A percentile compares a stretch with the other conserved stretches of the same genome.
Evolutionary conservation across 1,140 invertebrate genomes (phyloP).

Genomic region (Oedothorax gibbosus): DNA sequence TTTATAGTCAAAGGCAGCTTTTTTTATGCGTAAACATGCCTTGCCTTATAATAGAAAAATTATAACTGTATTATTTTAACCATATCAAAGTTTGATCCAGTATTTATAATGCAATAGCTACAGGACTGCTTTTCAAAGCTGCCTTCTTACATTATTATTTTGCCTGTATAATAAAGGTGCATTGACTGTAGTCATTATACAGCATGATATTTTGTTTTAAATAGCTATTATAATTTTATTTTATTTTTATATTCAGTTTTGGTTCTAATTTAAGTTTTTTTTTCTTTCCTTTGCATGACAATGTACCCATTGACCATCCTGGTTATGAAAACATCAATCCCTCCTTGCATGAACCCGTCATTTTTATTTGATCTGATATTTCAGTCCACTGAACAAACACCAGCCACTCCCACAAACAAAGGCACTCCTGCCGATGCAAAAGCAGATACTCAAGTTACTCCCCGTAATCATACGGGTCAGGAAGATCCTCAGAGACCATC

Average conservation of each 20-base stretch:
- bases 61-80: too few relatives aligned
- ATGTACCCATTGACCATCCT: conserved; percentile 27
- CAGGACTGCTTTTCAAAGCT: too few relatives aligned
- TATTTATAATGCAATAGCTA: too few relatives aligned
- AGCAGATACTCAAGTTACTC: not conserved
- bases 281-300: conserved; percentile 55
- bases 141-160: too few relatives aligned
- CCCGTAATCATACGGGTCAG: not conserved
- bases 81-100: too few relatives aligned
- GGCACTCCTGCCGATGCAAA: not conserved
- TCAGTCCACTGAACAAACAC: conserved; percentile 36
- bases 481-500: conserved; percentile 50
- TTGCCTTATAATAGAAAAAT: too few relatives aligned
- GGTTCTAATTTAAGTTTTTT: conserved; percentile 46
- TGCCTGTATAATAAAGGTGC: not conserved
- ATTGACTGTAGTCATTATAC: not conserved
- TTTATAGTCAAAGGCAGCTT: too few relatives aligned
- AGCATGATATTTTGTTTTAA: conserved; percentile 2
- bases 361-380: conserved; percentile 54
- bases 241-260: conserved; percentile 29
- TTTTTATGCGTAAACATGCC: too few relatives aligned
- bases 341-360: conserved; percentile 40
- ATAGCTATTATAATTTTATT: not conserved
- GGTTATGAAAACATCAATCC: conserved; percentile 46
- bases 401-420: conserved; percentile 33